phyloP scores from a whole-genome alignment of 2,888 invertebrate genomes.

The Oscheius sp. region DNA sequence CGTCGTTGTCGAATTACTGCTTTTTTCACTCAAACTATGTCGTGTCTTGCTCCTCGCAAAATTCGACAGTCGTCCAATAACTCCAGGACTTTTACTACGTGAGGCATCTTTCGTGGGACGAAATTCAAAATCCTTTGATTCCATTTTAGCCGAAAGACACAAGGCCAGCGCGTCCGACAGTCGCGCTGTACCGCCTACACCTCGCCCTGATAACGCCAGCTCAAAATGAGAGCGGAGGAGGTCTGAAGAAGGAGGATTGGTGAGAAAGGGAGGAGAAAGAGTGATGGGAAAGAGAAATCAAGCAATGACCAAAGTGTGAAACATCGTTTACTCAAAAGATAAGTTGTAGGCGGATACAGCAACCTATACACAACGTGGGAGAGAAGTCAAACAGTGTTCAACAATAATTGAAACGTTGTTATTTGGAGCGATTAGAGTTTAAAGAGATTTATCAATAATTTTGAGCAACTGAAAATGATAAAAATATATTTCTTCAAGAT shows the following conservation, averaged over 20 bases:
- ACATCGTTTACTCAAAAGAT: not conserved
- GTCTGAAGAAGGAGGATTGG: not conserved
- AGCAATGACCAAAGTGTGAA: too few species aligned
- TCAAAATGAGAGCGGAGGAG: not conserved
- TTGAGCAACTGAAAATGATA: too few species aligned
- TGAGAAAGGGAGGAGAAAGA: not conserved
- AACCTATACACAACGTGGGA: too few species aligned
- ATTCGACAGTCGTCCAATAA: constrained; percentile 62
- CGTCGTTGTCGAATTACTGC: constrained; percentile 31
- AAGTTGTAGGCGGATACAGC: too few species aligned
- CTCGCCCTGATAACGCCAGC: constrained; percentile 31
- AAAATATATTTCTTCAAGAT: too few species aligned
- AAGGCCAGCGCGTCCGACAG: constrained; percentile 63
- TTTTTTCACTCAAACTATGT: constrained; percentile 61
- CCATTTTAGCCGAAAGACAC: constrained; percentile 57
- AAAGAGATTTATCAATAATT: too few species aligned
- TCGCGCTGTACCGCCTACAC: constrained; percentile 40
- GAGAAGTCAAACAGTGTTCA: too few species aligned
- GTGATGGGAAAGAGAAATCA: constrained; percentile 8
- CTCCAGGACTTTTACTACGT: constrained; percentile 68
- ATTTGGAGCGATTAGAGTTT: too few species aligned
- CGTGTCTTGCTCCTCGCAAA: constrained; percentile 66
- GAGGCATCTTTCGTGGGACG: constrained; percentile 55
- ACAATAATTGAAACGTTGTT: too few species aligned
- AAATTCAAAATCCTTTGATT: constrained; percentile 63